Percentiles rank a stretch among this genome's conserved stretches.
Conservation (phyloP, 1,140 invertebrate species). For the Papilio machaon region DNA sequence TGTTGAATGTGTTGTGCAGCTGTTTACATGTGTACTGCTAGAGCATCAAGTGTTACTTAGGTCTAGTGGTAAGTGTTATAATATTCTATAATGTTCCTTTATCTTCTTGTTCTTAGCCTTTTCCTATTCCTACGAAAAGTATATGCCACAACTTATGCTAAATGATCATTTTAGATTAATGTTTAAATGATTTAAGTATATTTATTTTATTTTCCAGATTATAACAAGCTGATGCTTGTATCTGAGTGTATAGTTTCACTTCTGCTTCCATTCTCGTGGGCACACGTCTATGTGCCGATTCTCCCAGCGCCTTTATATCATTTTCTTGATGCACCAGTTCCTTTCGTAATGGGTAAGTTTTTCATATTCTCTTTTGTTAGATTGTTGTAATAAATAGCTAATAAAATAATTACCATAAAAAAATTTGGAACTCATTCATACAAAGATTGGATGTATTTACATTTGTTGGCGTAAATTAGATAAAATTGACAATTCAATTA, state of each 20-base stretch:
- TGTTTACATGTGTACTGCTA: conserved; percentile 97
- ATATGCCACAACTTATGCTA: not conserved
- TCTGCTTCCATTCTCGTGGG: conserved; percentile 98
- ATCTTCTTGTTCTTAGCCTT: not conserved
- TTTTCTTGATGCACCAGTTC: conserved; percentile 99
- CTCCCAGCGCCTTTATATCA: conserved; percentile 96
- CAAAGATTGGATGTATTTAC: no score
- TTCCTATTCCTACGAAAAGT: not conserved
- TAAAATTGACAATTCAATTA: no score
- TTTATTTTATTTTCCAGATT: conserved; percentile 85
- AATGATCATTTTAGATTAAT: no score
- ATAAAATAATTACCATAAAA: no score
- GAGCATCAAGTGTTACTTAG: conserved; percentile 98
- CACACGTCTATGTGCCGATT: conserved; percentile 99
- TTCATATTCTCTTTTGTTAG: not conserved
- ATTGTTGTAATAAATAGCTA: no score
- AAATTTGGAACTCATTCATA: no score
- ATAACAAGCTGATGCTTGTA: conserved; percentile 97
- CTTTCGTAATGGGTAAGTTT: conserved; percentile 96
- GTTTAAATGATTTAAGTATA: not conserved
- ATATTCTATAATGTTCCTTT: not conserved
- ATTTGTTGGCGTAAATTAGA: no score
- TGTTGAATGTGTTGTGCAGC: conserved; percentile 94
- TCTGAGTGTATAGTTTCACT: conserved; percentile 96
- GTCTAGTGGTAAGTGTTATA: conserved; percentile 87